phyloP scores from a whole-genome alignment of 2,888 invertebrate genomes.

The Eurytoma californica region DNA sequence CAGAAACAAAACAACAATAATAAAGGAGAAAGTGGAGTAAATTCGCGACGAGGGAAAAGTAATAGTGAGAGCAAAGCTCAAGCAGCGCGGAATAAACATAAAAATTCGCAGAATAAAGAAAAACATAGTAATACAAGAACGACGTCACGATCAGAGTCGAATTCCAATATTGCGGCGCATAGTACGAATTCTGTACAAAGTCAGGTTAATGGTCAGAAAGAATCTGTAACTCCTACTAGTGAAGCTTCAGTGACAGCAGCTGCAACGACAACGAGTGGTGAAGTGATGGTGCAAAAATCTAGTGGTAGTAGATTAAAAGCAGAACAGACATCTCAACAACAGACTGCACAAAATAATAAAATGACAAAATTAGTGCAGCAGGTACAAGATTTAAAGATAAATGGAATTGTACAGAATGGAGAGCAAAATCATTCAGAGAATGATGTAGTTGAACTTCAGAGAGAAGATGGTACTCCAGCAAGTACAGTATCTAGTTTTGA shows the following conservation, averaged over 20 bases:
- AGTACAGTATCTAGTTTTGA: slow-evolving; percentile 72
- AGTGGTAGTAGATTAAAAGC: slow-evolving; percentile 63
- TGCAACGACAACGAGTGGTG: slow-evolving; percentile 56
- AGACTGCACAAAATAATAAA: slow-evolving; percentile 56
- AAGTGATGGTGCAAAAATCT: slow-evolving; percentile 65
- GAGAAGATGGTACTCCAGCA: slow-evolving; percentile 72
- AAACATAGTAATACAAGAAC: slow-evolving; percentile 67
- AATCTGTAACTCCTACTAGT: slow-evolving; percentile 57
- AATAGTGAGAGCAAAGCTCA: slow-evolving; percentile 75
- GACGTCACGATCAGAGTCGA: slow-evolving; percentile 73
- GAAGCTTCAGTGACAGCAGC: slow-evolving; percentile 55
- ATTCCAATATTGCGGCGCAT: slow-evolving; percentile 64
- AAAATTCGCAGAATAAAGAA: slow-evolving; percentile 75
- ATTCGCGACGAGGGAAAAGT: slow-evolving; percentile 72
- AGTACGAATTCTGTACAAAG: slow-evolving; percentile 56
- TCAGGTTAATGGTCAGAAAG: slow-evolving; percentile 67
- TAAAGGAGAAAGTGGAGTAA: slow-evolving; percentile 73
- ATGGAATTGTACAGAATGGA: slow-evolving; percentile 61
- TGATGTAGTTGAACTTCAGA: slow-evolving; percentile 65
- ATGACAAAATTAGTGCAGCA: slow-evolving; percentile 63
- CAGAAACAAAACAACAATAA: slow-evolving; percentile 74
- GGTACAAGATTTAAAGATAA: slow-evolving; percentile 62
- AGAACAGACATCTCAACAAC: slow-evolving; percentile 57
- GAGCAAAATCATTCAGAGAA: slow-evolving; percentile 68
- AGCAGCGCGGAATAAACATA: slow-evolving; percentile 77